Percentiles rank a stretch among this genome's conserved stretches.
These are phyloP conservation scores for Azorinus chamasolen DNA, from an alignment of 2,888 invertebrate species.

Conservation along the genomic window DNA sequence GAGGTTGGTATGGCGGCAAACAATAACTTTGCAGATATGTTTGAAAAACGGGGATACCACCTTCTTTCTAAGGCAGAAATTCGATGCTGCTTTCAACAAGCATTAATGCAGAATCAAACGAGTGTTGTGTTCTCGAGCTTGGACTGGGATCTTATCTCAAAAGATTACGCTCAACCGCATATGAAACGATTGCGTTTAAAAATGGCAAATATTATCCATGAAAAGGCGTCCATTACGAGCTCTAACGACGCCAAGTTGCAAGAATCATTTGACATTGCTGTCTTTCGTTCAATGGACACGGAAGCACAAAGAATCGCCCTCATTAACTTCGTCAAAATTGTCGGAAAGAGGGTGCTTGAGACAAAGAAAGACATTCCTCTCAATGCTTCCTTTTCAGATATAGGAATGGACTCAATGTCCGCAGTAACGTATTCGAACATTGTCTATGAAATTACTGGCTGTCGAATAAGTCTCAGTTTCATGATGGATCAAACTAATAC, in stretches of 20 bases:
- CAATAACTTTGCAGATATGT: conserved; percentile 5
- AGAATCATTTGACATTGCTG: not conserved
- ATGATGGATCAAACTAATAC: not conserved
- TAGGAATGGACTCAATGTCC: conserved; percentile 24
- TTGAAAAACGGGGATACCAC: conserved; percentile 40
- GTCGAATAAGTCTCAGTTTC: not conserved
- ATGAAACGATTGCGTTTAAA: not conserved
- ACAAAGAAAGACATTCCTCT: not conserved
- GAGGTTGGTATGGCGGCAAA: conserved; percentile 63
- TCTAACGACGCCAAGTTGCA: not conserved
- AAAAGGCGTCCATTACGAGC: not conserved
- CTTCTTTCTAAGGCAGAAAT: conserved; percentile 33
- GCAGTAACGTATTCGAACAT: conserved; percentile 15
- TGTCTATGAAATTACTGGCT: conserved; percentile 4
- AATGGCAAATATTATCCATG: not conserved
- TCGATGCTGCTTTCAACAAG: conserved; percentile 25
- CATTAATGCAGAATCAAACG: conserved; percentile 20
- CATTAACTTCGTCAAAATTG: not conserved
- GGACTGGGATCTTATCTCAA: conserved; percentile 21
- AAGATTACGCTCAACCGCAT: conserved; percentile 18
- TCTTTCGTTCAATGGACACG: not conserved
- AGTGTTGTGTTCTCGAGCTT: conserved; percentile 39
- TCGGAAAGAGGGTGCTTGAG: not conserved
- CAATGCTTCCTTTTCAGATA: not conserved
- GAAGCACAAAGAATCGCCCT: not conserved